A percentile compares a stretch with the other conserved stretches of the same genome.
Conservation (phyloP, 2,888 invertebrate genomes). For the Melipona beecheii region DNA sequence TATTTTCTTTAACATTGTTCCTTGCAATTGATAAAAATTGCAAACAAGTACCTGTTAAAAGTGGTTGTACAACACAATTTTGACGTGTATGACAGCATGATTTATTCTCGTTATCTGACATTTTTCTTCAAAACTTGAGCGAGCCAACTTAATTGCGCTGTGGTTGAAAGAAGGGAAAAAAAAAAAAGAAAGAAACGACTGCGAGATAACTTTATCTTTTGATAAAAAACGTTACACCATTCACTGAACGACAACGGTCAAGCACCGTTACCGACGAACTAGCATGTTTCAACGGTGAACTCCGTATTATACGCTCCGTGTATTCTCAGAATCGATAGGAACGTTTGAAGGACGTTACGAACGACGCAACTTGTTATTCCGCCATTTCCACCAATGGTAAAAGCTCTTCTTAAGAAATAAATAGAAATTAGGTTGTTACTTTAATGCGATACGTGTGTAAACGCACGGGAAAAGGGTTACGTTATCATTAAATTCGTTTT, state of each 20-base stretch:
- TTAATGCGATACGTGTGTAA: conserved; percentile 28
- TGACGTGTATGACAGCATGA: conserved; percentile 86
- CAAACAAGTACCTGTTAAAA: conserved; percentile 90
- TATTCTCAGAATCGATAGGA: conserved; percentile 73
- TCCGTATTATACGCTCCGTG: conserved; percentile 66
- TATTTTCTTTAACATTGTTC: conserved; percentile 10
- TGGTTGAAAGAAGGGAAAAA: neutral
- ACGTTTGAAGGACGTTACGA: conserved; percentile 74
- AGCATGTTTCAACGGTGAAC: conserved; percentile 64
- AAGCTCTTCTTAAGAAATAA: conserved; percentile 49
- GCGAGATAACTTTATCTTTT: neutral
- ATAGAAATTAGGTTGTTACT: conserved; percentile 35
- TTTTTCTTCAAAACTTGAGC: conserved; percentile 57
- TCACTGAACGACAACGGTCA: conserved; percentile 41
- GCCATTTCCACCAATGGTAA: conserved; percentile 54
- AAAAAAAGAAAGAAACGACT: conserved; percentile 20
- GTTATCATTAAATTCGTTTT: neutral
- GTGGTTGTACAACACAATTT: conserved; percentile 94
- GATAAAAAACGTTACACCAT: conserved; percentile 8
- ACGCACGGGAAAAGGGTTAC: neutral
- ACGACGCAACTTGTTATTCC: conserved; percentile 61
- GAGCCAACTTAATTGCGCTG: neutral
- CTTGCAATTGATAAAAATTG: neutral
- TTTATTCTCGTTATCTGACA: conserved; percentile 74
- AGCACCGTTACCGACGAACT: conserved; percentile 66